Base-by-base conservation (phyloP, 2,888 invertebrate genomes). In the Ernsta delagoae region DNA sequence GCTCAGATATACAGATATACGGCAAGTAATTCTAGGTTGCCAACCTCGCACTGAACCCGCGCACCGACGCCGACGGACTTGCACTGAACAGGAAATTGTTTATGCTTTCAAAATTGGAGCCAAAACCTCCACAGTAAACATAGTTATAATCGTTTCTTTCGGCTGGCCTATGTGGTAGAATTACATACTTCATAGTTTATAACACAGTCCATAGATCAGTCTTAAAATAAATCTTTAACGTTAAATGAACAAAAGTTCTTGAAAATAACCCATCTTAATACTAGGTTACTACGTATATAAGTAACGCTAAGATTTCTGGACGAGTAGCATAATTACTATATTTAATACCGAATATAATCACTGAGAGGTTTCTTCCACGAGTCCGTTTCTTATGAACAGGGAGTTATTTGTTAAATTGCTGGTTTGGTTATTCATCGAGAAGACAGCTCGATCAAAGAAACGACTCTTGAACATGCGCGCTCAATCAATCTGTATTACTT, bases 1-100 rank as follows among this genome's bases (percentile, higher is more conserved):
- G 56, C 56, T 65, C 65, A 65, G 65, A 65, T 65, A 65, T 65
- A 65, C 65, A 65, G 65, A 65, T 65, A 65, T 65, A 59, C 48
- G 65, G 53, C 56, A 56, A 64, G 43, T 64, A 64, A 64, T 64
- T 64, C 64, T 64, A 64, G 64, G 64, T 64, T 64, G 56, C 64
- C 64, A 64, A 64, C 64, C 64, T 64, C 64, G 64, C 54, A 56
- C 54, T 56, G 64, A 64, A 64, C 64, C 43, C 64, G 64, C 64
- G 64, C 56, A 16, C 54, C 65, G n/a, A 65, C 59, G 12, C 54
- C 65, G n/a, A 65, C 59, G 12, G 59, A 24, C 65, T 65, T 39
- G 39, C 56, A 43, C 64, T 64, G 56, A 41, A 56, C 57, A 65
- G 45, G 45, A 65, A 57, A 57, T 48, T 65, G 65, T 65, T 56